These are phyloP conservation scores for Zeuzera pyrina DNA, from an alignment of 2,888 invertebrate genomes.

Conservation along the genomic window DNA sequence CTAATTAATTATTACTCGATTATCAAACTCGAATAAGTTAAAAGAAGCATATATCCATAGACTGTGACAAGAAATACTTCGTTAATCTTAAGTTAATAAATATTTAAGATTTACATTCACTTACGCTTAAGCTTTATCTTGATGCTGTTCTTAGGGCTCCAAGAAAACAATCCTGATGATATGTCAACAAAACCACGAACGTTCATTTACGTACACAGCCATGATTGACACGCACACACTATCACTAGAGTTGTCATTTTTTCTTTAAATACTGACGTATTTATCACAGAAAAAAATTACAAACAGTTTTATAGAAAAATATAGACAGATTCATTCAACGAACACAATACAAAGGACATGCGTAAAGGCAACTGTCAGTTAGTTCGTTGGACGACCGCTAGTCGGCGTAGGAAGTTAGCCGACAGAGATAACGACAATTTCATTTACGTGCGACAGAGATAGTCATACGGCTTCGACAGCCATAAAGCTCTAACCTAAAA, in stretches of 20 bases:
- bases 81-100: neutral
- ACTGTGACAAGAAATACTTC: too few relatives aligned
- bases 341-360: constrained; percentile 43
- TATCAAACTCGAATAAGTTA: too few relatives aligned
- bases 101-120: constrained; percentile 25
- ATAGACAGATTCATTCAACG: neutral
- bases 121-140: constrained; percentile 70
- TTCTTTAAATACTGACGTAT: neutral
- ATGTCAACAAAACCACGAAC: constrained; percentile 58
- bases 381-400: constrained; percentile 42
- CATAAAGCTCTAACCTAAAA: too few relatives aligned
- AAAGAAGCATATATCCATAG: too few relatives aligned
- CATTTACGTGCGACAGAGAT: constrained; percentile 17
- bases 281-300: too few relatives aligned
- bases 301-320: neutral
- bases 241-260: too few relatives aligned
- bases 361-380: constrained; percentile 59
- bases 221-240: constrained; percentile 28
- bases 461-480: constrained; percentile 43
- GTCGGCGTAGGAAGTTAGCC: too few relatives aligned
- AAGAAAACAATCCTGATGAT: constrained; percentile 60
- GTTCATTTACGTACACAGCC: constrained; percentile 65
- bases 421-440: too few relatives aligned
- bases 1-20: too few relatives aligned
- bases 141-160: constrained; percentile 66